These are phyloP conservation scores for Bambusicola thoracicus DNA, from an alignment of 2,113 vertebrate species.

Conservation along the genomic window DNA sequence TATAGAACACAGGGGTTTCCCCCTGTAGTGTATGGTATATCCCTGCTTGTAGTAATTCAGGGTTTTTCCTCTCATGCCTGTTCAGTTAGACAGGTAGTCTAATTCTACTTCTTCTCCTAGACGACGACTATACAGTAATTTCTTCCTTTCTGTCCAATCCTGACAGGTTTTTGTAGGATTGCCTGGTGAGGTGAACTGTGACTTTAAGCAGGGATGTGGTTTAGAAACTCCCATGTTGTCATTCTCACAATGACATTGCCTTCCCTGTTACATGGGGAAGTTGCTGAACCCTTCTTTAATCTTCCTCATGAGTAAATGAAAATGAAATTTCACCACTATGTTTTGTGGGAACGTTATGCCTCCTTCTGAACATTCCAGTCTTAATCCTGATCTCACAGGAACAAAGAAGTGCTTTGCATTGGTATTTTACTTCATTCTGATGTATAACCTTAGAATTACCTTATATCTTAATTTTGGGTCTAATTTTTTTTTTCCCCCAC, in stretches of 20 bases:
- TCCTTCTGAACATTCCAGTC: conserved; percentile 24
- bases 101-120: conserved; percentile 28
- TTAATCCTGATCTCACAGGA: conserved; percentile 39
- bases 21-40: not conserved
- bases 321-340: conserved; percentile 9
- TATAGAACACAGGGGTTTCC: conserved; percentile 30
- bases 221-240: conserved; percentile 47
- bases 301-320: conserved; percentile 4
- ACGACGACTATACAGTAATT: not conserved
- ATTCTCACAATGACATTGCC: conserved; percentile 45
- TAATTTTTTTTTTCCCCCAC: not conserved
- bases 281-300: conserved; percentile 49
- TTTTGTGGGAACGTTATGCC: conserved; percentile 18
- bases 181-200: not conserved
- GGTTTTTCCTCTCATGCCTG: conserved; percentile 32
- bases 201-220: conserved; percentile 22
- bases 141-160: conserved; percentile 19
- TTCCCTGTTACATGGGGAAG: not conserved
- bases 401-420: conserved; percentile 46
- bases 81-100: not conserved
- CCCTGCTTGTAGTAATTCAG: conserved; percentile 30
- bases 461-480: not conserved
- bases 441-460: not conserved
- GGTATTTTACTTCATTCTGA: not conserved
- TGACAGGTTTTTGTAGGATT: conserved; percentile 29